Evolutionary conservation across 2,113 vertebrate genomes (phyloP).

Genomic region (Ptychochromis oligacanthus): DNA sequence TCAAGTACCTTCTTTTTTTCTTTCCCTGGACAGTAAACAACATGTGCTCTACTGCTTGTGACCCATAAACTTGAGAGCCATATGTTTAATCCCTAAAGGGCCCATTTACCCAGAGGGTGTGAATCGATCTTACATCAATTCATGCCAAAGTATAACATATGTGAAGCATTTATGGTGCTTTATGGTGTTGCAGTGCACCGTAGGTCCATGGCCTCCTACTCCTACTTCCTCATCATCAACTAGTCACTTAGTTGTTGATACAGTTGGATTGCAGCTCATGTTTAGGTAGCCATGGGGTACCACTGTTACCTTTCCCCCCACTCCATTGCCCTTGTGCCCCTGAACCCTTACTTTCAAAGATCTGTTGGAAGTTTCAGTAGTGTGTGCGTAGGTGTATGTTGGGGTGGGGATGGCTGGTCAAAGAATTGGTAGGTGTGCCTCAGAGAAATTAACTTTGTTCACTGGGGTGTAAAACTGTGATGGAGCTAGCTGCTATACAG

Average conservation of each 20-base stretch:
- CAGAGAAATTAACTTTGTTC: neutral
- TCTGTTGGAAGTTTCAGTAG: conserved; percentile 22
- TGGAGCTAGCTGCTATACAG: conserved; percentile 17
- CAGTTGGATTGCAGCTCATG: conserved; percentile 70
- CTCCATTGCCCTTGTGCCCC: conserved; percentile 56
- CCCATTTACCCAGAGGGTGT: neutral
- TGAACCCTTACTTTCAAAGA: conserved; percentile 53
- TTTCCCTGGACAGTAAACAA: conserved; percentile 48
- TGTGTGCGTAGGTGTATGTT: neutral
- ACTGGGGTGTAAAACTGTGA: conserved; percentile 13
- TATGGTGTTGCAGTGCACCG: neutral
- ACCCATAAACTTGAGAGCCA: conserved; percentile 48
- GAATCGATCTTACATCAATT: conserved; percentile 23
- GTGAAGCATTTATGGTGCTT: conserved; percentile 1
- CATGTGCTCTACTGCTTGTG: conserved; percentile 41
- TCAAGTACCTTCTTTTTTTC: conserved; percentile 46
- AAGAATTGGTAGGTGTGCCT: conserved; percentile 6
- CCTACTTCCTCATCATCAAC: conserved; percentile 49
- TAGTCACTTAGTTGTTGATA: conserved; percentile 64
- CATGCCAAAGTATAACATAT: neutral
- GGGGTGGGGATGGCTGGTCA: neutral
- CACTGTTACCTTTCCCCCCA: conserved; percentile 57
- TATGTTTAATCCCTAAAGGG: conserved; percentile 23
- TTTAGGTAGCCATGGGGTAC: conserved; percentile 71
- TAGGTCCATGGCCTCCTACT: conserved; percentile 5